phyloP scores from a whole-genome alignment of 2,797 vertebrate species.

The Paedocypris micromegethes region DNA sequence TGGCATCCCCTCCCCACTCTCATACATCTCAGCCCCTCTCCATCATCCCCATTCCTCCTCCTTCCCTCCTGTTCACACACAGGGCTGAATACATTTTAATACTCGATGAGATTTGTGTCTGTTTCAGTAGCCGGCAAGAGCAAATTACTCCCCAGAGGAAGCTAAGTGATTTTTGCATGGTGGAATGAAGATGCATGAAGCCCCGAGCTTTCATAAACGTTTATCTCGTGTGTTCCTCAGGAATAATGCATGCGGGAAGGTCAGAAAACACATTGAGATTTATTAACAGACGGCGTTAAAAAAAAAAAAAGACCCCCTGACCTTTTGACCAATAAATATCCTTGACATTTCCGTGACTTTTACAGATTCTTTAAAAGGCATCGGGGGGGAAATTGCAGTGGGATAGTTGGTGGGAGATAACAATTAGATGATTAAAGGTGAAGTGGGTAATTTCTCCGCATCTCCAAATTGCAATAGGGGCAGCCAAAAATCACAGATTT shows the following conservation, averaged over 20 bases:
- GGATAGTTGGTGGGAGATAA: no score
- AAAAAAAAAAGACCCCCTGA: no score
- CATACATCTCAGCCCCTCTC: conserved; percentile 56
- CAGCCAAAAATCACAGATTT: no score
- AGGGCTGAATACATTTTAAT: conserved; percentile 62
- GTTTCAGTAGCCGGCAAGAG: conserved; percentile 56
- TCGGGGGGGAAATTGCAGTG: no score
- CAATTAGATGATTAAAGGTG: no score
- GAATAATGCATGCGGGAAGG: neutral
- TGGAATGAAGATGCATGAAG: conserved; percentile 32
- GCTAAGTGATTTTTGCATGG: conserved; percentile 47
- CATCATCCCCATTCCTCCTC: conserved; percentile 14
- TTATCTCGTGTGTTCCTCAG: conserved; percentile 4
- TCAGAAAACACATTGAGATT: neutral
- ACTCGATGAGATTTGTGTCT: conserved; percentile 55
- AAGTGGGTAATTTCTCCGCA: no score
- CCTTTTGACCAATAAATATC: neutral
- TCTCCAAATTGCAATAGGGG: no score
- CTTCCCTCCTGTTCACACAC: conserved; percentile 22
- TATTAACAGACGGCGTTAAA: neutral
- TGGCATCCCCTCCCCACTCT: neutral
- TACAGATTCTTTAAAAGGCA: neutral
- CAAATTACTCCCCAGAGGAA: conserved; percentile 58
- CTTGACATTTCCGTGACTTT: neutral
- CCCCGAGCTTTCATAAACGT: conserved; percentile 12